Evolutionary conservation across 2,888 invertebrate genomes (phyloP).

Genomic region (Neocrepidodera transversa): DNA sequence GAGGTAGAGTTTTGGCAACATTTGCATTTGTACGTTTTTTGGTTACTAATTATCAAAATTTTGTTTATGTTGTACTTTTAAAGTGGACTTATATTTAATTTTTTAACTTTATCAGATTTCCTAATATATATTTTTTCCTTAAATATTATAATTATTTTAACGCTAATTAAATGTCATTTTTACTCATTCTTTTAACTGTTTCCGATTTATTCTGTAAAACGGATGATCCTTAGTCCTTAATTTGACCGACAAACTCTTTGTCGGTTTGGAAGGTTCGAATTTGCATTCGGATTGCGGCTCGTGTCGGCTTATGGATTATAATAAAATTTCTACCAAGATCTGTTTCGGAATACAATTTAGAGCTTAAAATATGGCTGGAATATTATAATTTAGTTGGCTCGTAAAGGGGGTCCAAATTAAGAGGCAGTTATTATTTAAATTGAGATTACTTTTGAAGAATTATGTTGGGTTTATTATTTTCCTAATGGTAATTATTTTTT

Average conservation of each 20-base stretch:
- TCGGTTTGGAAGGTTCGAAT: constrained; percentile 14
- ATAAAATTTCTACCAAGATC: constrained; percentile 38
- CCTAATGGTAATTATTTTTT: neutral
- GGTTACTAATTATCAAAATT: neutral
- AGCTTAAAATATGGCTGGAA: constrained; percentile 34
- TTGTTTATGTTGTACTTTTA: too few relatives aligned
- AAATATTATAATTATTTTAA: too few relatives aligned
- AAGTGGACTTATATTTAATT: too few relatives aligned
- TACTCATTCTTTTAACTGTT: neutral
- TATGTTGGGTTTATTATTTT: constrained; percentile 1
- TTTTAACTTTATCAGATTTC: too few relatives aligned
- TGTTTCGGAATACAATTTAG: constrained; percentile 42
- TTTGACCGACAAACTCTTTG: constrained; percentile 15
- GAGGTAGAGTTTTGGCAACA: neutral
- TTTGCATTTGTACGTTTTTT: neutral
- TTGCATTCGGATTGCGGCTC: constrained; percentile 35
- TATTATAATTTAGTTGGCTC: constrained; percentile 21
- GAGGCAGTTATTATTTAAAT: constrained; percentile 7
- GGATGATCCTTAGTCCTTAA: constrained; percentile 11
- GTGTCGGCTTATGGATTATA: constrained; percentile 35
- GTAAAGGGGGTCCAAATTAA: neutral
- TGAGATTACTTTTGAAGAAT: neutral
- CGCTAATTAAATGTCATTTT: neutral
- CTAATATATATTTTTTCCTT: too few relatives aligned
- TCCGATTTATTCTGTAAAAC: neutral